Evolutionary conservation across 2,888 invertebrate genomes (phyloP).

Genomic region (Tethea ocularis): DNA sequence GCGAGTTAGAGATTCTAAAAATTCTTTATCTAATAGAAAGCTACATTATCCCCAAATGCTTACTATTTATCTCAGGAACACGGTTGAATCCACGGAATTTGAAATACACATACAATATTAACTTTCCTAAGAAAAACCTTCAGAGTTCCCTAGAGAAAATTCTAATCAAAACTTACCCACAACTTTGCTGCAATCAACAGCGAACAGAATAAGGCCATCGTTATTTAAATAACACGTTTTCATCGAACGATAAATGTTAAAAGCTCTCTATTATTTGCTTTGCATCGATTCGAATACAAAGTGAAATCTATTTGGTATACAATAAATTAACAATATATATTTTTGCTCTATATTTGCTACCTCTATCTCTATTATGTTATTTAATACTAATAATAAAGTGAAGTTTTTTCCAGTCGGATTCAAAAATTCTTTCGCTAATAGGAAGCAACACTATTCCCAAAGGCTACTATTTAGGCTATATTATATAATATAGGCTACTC

Average conservation of each 20-base stretch:
- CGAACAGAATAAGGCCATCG: conserved; percentile 9
- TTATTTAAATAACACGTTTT: conserved; percentile 14
- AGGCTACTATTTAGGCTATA: too few species aligned
- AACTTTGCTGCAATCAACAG: neutral
- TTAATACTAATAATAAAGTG: too few species aligned
- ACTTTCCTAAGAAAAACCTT: neutral
- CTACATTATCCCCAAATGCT: too few species aligned
- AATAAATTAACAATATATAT: conserved; percentile 18
- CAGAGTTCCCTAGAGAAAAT: neutral
- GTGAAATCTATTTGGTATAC: conserved; percentile 25
- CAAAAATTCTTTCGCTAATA: too few species aligned
- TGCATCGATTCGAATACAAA: conserved; percentile 25
- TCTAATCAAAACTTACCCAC: neutral
- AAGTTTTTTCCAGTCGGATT: too few species aligned
- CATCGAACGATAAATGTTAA: conserved; percentile 17
- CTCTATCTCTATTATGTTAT: too few species aligned
- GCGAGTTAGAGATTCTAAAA: too few species aligned
- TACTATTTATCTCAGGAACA: too few species aligned
- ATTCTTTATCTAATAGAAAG: too few species aligned
- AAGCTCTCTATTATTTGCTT: conserved; percentile 28
- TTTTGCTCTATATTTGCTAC: conserved; percentile 6
- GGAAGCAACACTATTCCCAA: too few species aligned
- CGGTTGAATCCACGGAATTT: too few species aligned
- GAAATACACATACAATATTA: neutral
- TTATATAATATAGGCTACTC: too few species aligned